Conservation (phyloP, 2,888 invertebrate species). For the Watsonalla binaria region DNA sequence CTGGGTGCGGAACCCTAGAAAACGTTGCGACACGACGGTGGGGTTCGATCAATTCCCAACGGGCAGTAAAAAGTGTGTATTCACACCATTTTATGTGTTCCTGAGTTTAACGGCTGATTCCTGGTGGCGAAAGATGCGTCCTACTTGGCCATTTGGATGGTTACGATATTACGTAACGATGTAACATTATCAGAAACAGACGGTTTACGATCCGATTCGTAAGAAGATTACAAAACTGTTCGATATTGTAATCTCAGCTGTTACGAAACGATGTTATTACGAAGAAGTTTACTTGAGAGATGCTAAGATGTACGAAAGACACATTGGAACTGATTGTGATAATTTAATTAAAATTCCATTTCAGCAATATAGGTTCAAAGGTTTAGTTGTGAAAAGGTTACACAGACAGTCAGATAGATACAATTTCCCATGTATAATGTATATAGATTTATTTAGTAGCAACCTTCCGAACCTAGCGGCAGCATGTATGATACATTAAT, state of each 20-base stretch:
- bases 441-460: too few species aligned
- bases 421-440: too few species aligned
- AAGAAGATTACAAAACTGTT: neutral
- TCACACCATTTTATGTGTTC: conserved; percentile 10
- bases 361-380: too few species aligned
- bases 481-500: too few species aligned
- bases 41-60: conserved; percentile 17
- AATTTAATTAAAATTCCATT: too few species aligned
- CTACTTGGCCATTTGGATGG: conserved; percentile 13
- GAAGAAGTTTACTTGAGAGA: too few species aligned
- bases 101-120: conserved; percentile 14
- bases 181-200: conserved; percentile 1
- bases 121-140: conserved; percentile 3
- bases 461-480: too few species aligned
- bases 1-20: neutral
- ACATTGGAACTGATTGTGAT: too few species aligned
- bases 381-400: too few species aligned
- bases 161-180: neutral
- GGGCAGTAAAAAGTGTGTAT: conserved; percentile 20
- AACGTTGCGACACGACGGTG: conserved; percentile 2
- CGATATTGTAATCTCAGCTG: neutral
- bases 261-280: too few species aligned
- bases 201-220: neutral
- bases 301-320: too few species aligned
- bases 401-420: too few species aligned